Evolutionary conservation across 1,140 invertebrate genomes (phyloP).

Genomic region (Hesperophylax magnus): DNA sequence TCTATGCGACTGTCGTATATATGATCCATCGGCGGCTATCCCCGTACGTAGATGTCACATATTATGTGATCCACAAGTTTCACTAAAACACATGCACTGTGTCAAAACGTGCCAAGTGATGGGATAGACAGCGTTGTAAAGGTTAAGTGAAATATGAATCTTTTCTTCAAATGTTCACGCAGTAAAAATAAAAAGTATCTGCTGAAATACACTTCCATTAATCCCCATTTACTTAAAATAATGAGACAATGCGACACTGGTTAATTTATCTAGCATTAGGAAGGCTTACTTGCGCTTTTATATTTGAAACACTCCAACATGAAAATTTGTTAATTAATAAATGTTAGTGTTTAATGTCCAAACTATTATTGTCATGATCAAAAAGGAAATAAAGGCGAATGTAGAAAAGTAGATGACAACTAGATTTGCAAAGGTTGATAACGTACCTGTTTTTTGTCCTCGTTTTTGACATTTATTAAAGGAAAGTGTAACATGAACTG

Average conservation of each 20-base stretch:
- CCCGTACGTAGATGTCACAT: too few species aligned
- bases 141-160: too few species aligned
- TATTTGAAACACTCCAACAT: slow-evolving; percentile 40
- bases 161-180: too few species aligned
- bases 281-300: slow-evolving; percentile 53
- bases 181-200: too few species aligned
- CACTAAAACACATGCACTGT: too few species aligned
- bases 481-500: slow-evolving; percentile 45
- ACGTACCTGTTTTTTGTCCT: slow-evolving; percentile 58
- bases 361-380: slow-evolving; percentile 54
- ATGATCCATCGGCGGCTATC: too few species aligned
- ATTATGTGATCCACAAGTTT: too few species aligned
- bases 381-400: slow-evolving; percentile 47
- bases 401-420: slow-evolving; percentile 35
- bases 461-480: slow-evolving; percentile 58
- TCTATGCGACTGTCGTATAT: too few species aligned
- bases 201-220: too few species aligned
- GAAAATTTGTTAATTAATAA: slow-evolving; percentile 52
- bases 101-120: too few species aligned
- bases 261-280: slow-evolving; percentile 47
- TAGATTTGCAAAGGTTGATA: slow-evolving; percentile 53
- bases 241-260: slow-evolving; percentile 53
- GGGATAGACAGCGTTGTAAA: too few species aligned
- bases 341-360: slow-evolving; percentile 56
- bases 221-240: background rate